A percentile compares a stretch with the other conserved stretches of the same genome.
Conservation (phyloP, 2,113 vertebrate species). For the Cyphomyrus plagiostoma region DNA sequence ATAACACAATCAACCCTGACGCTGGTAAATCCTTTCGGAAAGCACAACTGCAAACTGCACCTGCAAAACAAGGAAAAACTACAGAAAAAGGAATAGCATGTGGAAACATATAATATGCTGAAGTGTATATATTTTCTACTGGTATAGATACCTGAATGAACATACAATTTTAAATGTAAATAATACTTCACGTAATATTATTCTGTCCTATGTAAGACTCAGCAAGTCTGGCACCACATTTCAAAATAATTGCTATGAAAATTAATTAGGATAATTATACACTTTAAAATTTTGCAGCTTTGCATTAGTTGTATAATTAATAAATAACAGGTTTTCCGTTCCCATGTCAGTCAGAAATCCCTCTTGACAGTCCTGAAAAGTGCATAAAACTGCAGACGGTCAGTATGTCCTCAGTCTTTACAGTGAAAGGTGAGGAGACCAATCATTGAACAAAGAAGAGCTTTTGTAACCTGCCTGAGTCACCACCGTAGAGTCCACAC, state of each 20-base stretch:
- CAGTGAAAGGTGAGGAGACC: neutral
- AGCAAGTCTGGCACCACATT: neutral
- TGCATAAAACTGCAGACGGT: neutral
- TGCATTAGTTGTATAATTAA: neutral
- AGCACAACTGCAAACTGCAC: neutral
- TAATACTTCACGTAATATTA: neutral
- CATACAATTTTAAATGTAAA: neutral
- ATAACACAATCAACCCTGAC: neutral
- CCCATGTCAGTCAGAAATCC: neutral
- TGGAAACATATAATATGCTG: neutral
- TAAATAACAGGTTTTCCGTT: neutral
- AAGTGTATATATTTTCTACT: neutral
- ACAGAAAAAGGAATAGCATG: neutral
- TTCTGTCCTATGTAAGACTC: neutral
- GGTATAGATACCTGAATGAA: neutral
- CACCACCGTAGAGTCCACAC: neutral
- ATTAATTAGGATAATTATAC: neutral
- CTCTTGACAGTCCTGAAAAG: neutral
- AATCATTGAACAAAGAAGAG: neutral
- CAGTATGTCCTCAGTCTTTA: no score
- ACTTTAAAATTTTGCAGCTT: neutral
- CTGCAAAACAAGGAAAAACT: neutral
- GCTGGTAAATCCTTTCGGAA: neutral
- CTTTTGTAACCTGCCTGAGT: neutral
- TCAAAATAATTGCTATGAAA: neutral